Evolutionary conservation across 2,888 invertebrate genomes (phyloP).

Genomic region (Drosophila nr. fundita): DNA sequence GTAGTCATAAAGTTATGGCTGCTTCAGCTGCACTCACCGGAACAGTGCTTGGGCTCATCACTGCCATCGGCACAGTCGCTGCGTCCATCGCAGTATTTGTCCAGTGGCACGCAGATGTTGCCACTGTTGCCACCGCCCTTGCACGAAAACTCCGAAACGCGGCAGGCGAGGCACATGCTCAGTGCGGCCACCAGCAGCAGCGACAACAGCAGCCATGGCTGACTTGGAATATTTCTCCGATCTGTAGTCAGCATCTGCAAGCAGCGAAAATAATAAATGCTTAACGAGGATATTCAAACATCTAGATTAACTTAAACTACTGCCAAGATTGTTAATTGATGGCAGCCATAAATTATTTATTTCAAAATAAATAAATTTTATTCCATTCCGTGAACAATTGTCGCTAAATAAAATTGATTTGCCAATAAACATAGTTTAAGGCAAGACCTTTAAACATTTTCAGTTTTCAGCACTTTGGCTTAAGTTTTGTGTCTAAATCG

Average conservation of each 20-base stretch:
- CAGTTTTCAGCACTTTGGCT: background rate
- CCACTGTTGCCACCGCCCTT: conserved; percentile 88
- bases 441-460: background rate
- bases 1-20: background rate
- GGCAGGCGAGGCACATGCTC: conserved; percentile 87
- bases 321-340: background rate
- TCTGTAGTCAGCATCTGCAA: conserved; percentile 56
- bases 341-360: background rate
- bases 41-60: conserved; percentile 93
- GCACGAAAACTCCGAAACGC: conserved; percentile 91
- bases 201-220: conserved; percentile 79
- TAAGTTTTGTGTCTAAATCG: background rate
- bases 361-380: background rate
- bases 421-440: background rate
- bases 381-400: background rate
- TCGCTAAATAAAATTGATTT: background rate
- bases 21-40: conserved; percentile 86
- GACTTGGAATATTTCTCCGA: conserved; percentile 1
- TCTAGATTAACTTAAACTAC: background rate
- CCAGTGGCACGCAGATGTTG: conserved; percentile 91
- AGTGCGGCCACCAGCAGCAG: conserved; percentile 82
- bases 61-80: conserved; percentile 94
- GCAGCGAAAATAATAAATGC: background rate
- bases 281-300: background rate
- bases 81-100: conserved; percentile 93